A percentile compares a stretch with the other conserved stretches of the same genome.
These are phyloP conservation scores for Hanleya hanleyi DNA, from an alignment of 2,888 invertebrate species.

Conservation along the genomic window DNA sequence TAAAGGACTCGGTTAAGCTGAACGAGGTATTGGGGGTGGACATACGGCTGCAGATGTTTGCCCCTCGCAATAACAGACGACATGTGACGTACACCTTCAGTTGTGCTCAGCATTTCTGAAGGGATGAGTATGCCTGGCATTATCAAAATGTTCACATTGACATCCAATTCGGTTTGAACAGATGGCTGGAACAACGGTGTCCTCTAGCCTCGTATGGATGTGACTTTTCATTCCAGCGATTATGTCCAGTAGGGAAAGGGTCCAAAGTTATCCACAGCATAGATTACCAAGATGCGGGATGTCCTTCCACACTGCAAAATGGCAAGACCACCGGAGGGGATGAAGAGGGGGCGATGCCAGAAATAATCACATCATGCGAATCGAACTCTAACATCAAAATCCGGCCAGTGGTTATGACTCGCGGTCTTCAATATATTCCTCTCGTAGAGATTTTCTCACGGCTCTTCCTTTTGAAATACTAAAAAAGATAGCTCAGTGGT, in stretches of 20 bases:
- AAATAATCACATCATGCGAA: slow-evolving; percentile 55
- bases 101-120: slow-evolving; percentile 75
- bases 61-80: slow-evolving; percentile 72
- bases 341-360: slow-evolving; percentile 52
- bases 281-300: slow-evolving; percentile 54
- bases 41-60: slow-evolving; percentile 73
- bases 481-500: slow-evolving; percentile 69
- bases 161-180: slow-evolving; percentile 75
- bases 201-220: slow-evolving; percentile 75
- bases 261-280: slow-evolving; percentile 69
- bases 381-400: slow-evolving; percentile 43
- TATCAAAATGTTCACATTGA: slow-evolving; percentile 75
- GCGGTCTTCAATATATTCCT: slow-evolving; percentile 7
- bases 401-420: slow-evolving; percentile 13
- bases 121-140: slow-evolving; percentile 75
- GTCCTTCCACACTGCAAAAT: too few species aligned
- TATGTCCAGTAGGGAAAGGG: slow-evolving; percentile 65
- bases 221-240: slow-evolving; percentile 69
- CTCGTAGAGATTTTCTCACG: slow-evolving; percentile 21
- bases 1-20: slow-evolving; percentile 47
- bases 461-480: slow-evolving; percentile 75
- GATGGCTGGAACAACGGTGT: slow-evolving; percentile 76
- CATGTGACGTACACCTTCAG: slow-evolving; percentile 75
- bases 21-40: slow-evolving; percentile 72
- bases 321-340: not conserved